A percentile compares a stretch with the other conserved stretches of the same genome.
Evolutionary conservation across 2,113 vertebrate genomes (phyloP).

Genomic region (Puma concolor): DNA sequence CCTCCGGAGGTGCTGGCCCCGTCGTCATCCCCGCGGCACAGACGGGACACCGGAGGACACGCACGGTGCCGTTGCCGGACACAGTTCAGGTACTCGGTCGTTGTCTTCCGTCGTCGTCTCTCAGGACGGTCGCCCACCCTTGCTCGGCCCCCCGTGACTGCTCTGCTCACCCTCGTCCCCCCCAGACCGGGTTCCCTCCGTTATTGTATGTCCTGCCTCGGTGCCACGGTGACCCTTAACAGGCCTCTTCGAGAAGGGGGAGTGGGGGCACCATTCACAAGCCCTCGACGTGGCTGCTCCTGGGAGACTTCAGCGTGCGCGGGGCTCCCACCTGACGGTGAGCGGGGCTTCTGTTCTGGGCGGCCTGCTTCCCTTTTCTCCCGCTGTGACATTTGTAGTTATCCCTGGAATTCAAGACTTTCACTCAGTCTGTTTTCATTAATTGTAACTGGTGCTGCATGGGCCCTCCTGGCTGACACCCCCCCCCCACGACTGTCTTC

Average conservation of each 20-base stretch:
- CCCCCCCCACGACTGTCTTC: neutral
- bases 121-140: neutral
- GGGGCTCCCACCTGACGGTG: neutral
- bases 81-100: neutral
- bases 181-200: fast-evolving
- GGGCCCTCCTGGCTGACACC: neutral
- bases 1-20: neutral
- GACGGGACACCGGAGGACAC: neutral
- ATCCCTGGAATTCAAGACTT: neutral
- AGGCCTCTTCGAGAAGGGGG: neutral
- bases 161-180: fast-evolving
- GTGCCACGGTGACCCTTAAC: neutral
- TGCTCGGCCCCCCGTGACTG: neutral
- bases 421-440: neutral
- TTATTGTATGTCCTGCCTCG: neutral
- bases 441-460: neutral
- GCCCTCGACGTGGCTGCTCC: fast-evolving
- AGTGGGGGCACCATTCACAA: neutral
- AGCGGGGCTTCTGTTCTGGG: neutral
- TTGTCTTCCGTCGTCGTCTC: neutral
- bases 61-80: too few relatives aligned
- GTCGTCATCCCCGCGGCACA: fast-evolving
- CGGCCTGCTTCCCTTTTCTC: neutral
- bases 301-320: too few relatives aligned
- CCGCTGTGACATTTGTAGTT: fast-evolving